These are phyloP conservation scores for Silvanus unidentatus DNA, from an alignment of 2,888 invertebrate species.

Conservation along the genomic window DNA sequence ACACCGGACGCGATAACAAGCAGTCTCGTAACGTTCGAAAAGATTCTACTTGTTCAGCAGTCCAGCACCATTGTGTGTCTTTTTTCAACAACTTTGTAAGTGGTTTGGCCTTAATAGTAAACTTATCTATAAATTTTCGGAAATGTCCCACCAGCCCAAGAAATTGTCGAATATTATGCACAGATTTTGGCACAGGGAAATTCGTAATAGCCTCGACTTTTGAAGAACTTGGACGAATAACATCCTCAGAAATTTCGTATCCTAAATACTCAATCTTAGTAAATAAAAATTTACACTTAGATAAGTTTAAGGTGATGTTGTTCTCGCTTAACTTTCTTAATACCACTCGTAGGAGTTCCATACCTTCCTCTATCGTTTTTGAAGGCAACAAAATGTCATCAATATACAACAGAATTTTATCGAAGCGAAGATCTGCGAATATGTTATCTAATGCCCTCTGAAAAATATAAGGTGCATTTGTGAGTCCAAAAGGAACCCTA, in stretches of 20 bases:
- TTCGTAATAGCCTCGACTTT: conserved; percentile 28
- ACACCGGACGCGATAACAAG: conserved; percentile 16
- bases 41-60: conserved; percentile 16
- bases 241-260: conserved; percentile 25
- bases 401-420: conserved; percentile 25
- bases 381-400: conserved; percentile 32
- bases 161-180: conserved; percentile 25
- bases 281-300: conserved; percentile 26
- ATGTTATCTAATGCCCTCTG: conserved; percentile 35
- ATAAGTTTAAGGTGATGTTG: conserved; percentile 10
- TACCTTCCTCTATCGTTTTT: conserved; percentile 5
- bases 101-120: conserved; percentile 21
- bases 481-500: conserved; percentile 34
- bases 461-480: conserved; percentile 33
- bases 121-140: conserved; percentile 26
- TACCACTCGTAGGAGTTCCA: conserved; percentile 4
- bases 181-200: conserved; percentile 27
- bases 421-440: conserved; percentile 28
- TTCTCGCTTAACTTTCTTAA: conserved; percentile 7
- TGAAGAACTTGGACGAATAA: conserved; percentile 25
- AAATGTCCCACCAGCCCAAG: conserved; percentile 28
- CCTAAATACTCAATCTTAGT: conserved; percentile 31
- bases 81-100: conserved; percentile 22
- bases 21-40: conserved; percentile 18
- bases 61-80: conserved; percentile 18